Percentiles rank a stretch among this genome's conserved stretches.
phyloP scores from a whole-genome alignment of 2,888 invertebrate genomes.

The Lepidocyrtoides sp. region DNA sequence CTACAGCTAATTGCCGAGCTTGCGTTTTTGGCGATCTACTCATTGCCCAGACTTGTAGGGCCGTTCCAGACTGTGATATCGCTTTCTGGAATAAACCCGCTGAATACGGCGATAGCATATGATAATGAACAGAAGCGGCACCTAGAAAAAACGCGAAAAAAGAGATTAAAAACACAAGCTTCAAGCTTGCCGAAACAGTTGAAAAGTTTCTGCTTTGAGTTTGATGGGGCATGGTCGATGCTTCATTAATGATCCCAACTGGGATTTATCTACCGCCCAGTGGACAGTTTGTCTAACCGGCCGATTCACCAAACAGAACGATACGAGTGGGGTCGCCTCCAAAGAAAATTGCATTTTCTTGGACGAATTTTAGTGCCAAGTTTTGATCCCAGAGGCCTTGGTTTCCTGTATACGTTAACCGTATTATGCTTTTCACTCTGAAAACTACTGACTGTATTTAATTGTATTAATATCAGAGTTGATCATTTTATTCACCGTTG shows the following conservation, averaged over 20 bases:
- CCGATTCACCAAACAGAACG: conserved; percentile 62
- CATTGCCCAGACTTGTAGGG: conserved; percentile 77
- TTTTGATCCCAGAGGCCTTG: conserved; percentile 70
- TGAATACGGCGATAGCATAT: conserved; percentile 67
- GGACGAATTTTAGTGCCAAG: conserved; percentile 39
- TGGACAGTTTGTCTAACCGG: background rate
- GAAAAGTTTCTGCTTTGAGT: too few species aligned
- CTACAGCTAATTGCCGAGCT: conserved; percentile 68
- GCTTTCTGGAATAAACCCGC: conserved; percentile 74
- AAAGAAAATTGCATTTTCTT: conserved; percentile 52
- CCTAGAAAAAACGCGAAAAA: too few species aligned
- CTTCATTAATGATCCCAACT: too few species aligned
- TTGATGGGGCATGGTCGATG: too few species aligned
- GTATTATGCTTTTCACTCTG: background rate
- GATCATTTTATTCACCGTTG: conserved; percentile 9
- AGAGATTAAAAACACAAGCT: too few species aligned
- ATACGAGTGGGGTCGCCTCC: conserved; percentile 65
- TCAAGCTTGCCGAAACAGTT: too few species aligned
- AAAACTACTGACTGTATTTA: too few species aligned
- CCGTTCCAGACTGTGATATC: conserved; percentile 76
- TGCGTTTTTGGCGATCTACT: conserved; percentile 76
- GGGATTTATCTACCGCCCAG: background rate
- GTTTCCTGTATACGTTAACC: background rate
- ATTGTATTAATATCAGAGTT: too few species aligned
- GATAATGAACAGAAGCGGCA: conserved; percentile 61